phyloP scores from a whole-genome alignment of 2,113 vertebrate species.

The Myrmecobius fasciatus region DNA sequence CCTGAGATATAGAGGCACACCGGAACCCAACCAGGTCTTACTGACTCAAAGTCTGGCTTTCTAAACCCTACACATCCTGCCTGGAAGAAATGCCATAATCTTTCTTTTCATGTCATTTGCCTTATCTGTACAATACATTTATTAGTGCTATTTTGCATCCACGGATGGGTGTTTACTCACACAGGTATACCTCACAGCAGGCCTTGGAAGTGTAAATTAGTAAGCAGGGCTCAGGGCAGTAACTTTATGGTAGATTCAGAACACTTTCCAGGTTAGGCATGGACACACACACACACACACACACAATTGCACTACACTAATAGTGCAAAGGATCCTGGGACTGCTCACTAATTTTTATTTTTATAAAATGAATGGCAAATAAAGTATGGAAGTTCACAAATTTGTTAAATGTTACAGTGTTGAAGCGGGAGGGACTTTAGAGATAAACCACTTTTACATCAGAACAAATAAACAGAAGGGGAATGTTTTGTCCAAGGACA shows the following conservation, averaged over 20 bases:
- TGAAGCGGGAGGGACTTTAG: not conserved
- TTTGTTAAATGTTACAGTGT: not conserved
- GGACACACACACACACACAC: not conserved
- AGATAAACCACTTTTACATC: not conserved
- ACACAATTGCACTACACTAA: not conserved
- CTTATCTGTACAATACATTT: not conserved
- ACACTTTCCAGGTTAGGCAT: not conserved
- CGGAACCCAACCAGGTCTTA: not conserved
- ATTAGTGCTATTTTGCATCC: not conserved
- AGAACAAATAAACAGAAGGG: conserved; percentile 12
- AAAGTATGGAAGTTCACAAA: not conserved
- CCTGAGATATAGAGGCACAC: not conserved
- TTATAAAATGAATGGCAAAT: not conserved
- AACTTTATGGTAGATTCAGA: not conserved
- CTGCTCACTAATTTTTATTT: not conserved
- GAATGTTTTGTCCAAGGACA: not conserved
- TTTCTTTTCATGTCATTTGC: not conserved
- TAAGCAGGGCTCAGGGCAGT: not conserved
- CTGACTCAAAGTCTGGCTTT: not conserved
- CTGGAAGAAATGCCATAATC: not conserved
- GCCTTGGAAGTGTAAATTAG: not conserved
- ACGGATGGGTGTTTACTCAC: not conserved
- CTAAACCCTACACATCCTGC: not conserved
- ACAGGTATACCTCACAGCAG: not conserved
- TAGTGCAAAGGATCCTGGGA: not conserved